Base-by-base conservation (phyloP, 2,888 invertebrate genomes). In the Buathra laborator region DNA sequence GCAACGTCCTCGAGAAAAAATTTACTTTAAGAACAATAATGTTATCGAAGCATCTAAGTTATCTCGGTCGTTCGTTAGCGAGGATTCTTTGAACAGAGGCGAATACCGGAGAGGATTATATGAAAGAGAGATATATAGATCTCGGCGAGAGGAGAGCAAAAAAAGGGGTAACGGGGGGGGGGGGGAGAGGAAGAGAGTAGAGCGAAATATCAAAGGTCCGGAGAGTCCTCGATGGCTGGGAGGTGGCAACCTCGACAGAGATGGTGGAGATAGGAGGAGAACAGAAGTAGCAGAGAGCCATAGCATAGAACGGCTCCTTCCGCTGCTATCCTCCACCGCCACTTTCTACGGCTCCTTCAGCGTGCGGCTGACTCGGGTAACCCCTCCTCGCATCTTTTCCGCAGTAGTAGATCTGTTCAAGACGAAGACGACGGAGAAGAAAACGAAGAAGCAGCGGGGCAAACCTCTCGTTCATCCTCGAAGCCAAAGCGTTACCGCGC, bases 171-270 rank as follows among this genome's bases (percentile, higher is more conserved):
- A 32, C 51, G 24, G n/a, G n/a, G 51, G 16, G 16, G 64, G 53
- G 32, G 66, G 78, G 32, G 44, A 16, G 64, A 67, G 56, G 67
- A 81, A 66, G 46, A 75, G 56, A 62, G 71, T 75, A 37, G 75
- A 90, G 88, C 89, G 89, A 89, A 90, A 92, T 92, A 92, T 92
- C 89, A 90, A 91, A 92, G 89, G 90, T 90, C 74, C 92, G 87
- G 88, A 89, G 91, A 86, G 66, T 88, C 83, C 91, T 92, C 90
- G 90, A 91, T 71, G 70, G 88, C 90, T 89, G 91, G 89, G 86
- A 91, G 90, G 89, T 92, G 91, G 90, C 91, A 92, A 90, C 89
- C 91, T 93, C 92, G 90, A 91, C 92, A 92, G 89, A 93, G 92
- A 93, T 93, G 92, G 89, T 89, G 89, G 89, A 90, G 93, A 93